phyloP scores from a whole-genome alignment of 30 jellyfish, hydroid and myxozoan species.

The Chironex yamaguchii region DNA sequence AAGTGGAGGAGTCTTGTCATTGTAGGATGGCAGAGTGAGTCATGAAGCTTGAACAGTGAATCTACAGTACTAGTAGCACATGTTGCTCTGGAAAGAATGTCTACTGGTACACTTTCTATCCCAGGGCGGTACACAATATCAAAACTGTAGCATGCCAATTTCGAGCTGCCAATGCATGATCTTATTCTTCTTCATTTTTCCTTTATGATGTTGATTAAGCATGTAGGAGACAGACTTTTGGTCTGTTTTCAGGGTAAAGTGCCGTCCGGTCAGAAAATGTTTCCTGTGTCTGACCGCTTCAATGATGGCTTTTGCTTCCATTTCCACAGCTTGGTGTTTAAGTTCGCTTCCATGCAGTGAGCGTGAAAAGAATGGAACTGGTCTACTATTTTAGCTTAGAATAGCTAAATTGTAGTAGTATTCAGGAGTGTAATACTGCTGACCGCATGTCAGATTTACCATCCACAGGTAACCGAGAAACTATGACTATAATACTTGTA shows the following conservation, averaged over 20 bases:
- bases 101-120: constrained; percentile 34
- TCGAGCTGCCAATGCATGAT: constrained; percentile 43
- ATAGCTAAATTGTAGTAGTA: too few species aligned
- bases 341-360: background rate
- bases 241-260: background rate
- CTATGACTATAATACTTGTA: too few species aligned
- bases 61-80: constrained; percentile 17
- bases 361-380: background rate
- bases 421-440: too few species aligned
- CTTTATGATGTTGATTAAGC: constrained; percentile 29
- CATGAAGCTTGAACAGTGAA: background rate
- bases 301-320: background rate
- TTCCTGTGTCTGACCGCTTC: background rate
- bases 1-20: constrained; percentile 54
- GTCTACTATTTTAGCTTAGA: background rate
- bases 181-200: constrained; percentile 47
- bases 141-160: constrained; percentile 28
- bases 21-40: constrained; percentile 44
- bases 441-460: too few species aligned
- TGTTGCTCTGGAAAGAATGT: constrained; percentile 26
- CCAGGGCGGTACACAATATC: constrained; percentile 44
- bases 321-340: background rate
- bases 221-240: background rate
- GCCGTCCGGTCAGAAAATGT: background rate
- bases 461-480: too few species aligned